Base-by-base conservation (phyloP, 1,140 invertebrate species). In the Drosophila pruinosa region DNA sequence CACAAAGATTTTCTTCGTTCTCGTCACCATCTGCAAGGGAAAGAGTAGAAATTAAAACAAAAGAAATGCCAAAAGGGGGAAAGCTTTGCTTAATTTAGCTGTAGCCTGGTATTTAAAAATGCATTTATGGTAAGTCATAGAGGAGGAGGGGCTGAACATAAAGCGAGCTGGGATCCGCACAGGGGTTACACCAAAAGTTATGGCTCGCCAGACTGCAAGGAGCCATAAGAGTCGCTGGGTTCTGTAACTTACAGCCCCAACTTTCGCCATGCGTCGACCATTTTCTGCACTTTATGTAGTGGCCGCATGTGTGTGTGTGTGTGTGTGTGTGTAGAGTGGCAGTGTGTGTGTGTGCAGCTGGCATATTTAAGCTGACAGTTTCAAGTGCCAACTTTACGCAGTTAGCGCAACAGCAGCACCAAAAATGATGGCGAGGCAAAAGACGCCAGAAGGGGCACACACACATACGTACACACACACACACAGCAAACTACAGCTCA, bases 1-100 rank as follows among this genome's bases (percentile, higher is more conserved):
- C 91, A 99, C 98, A 94, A 99, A 99, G 94, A 99, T 99, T 94
- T 99, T 99, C 95, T 99, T 99, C 93, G 99, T 99, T 94, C 98
- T 96, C 93, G 98, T 99, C 92, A 99, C 98, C 98, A 99, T 99
- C 98, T 99, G 95, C 24, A 96, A 91, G 15, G 28, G 10, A 47
- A 34, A 26, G 12, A 36, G 21, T 28, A 39, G 28, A 34, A 34
- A 28, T 12, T 26, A 19, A 50, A 39, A 14, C 22, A 22, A 6
- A 26, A 47, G 41, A 19, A 8, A 58, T 47, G 67, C 67, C 75
- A 68, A 82, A 71, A 53, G 75, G 58, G 65, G 41, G 76, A 71
- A 73, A 69, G 61, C 58, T 4, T n/a, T 48, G 62, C 47, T 72
- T 72, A 72, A 72, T 72, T 72, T 72, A 61, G 56, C 48, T 54